Base-by-base conservation (phyloP, 2,113 vertebrate genomes). In the Ploceus nigricollis region DNA sequence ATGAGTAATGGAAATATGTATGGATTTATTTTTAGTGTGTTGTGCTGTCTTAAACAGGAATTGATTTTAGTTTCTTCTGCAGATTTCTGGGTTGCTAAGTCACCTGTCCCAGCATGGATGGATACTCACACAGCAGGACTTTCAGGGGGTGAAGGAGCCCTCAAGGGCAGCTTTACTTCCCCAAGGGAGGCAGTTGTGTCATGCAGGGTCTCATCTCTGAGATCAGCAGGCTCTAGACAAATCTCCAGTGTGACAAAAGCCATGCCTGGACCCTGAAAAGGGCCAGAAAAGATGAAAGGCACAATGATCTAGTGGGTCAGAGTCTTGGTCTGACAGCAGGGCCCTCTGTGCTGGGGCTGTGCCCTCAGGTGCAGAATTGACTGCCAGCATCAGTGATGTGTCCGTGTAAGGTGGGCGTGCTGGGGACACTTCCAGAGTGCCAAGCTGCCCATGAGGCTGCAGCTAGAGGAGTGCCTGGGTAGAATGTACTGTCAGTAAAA, bases 21-120 rank as follows among this genome's bases (percentile, higher is more conserved):
- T 72, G 75, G 45, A 48, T 87, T 87, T 94, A 56, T 81, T 96
- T 94, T 93, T 78, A 37, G 64, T 66, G 15, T 70, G 25, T 78
- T 87, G 15, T 72, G 30, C 39, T 95, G 56, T 80, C 68, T 89
- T 45, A 47, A 84, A 33, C 30, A 24, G 77, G 48, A 75, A 68
- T 66, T 22, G 58, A 48, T 81, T 89, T 91, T n/a, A 58, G 60
- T 63, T 75, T 73, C 40, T 81, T 80, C 37, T 77, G 45, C 16
- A 53, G 45, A 47, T 72, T 90, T 90, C 72, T 82, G 30, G 53
- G 39, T 61, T 16, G 45, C 63, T 68, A 17, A 44, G 51, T 78
- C 39, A 17, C 3, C 16, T 82, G 61, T 77, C 48, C n/a, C 45
- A 69, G 75, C 2, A 4, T 6, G 11, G 35, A 9, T 22, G 17